Evolutionary conservation across 2,113 vertebrate species (phyloP), one percentile per base, ranked within the genome.

Genomic region (Drymodes brunneopygia): DNA sequence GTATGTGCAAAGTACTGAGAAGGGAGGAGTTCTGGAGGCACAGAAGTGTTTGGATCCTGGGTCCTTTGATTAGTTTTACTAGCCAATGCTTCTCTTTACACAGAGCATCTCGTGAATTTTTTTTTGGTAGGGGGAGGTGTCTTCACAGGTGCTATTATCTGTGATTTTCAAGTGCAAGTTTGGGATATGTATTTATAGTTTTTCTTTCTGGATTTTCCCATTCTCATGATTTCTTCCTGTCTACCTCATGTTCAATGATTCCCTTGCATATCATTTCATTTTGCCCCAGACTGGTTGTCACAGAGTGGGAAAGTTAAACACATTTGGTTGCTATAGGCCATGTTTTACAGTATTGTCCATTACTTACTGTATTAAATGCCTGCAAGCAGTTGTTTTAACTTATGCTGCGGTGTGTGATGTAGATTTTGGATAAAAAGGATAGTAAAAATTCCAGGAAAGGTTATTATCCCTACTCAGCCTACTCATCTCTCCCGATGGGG

Each of bases 1-100:
- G 99, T 99, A 81, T 28, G 96, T 84, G 33, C 50, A 25, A 40
- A 75, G 19, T 48, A 42, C 57, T 62, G 64, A 45, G 15, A 66
- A 80, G 9, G 40, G 19, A 79, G 51, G 23, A 36, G 25, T 25
- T 94, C 11, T 74, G 47, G 44, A 79, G 31, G 12, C 29, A 36
- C 20, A 5, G 19, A 62, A 60, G 8, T 28, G 11, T 65, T 84
- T 92, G 44, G 16, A 28, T 81, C 38, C 48, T 62, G 10, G 17
- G 47, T 90, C 8, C 31, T 87, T 84, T 72, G 7, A 22, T 51
- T 93, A 47, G 3, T 36, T 79, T 77, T 72, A 24, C 27, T 47
- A 61, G 24, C 12, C 35, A 69, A 0, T 57, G 23, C 35, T 90
- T 62, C 21, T 72, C 42, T 72, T 80, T 47, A 44, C 29, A n/a